These are phyloP conservation scores for Montipora capricornis DNA, from an alignment of 64 coral and sea anemone species.

Conservation along the genomic window DNA sequence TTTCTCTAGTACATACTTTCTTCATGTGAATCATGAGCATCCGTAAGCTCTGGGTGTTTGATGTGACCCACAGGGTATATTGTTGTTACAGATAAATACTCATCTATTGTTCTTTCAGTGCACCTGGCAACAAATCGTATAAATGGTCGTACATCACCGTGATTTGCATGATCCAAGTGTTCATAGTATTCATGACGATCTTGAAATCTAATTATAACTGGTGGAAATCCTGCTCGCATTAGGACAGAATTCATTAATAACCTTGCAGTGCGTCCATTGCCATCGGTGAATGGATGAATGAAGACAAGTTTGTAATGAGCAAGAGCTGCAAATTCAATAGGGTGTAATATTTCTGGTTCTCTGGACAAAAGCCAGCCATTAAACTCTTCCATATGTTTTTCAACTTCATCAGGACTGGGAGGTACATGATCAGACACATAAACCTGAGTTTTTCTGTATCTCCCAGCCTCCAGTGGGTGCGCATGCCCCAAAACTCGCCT, in stretches of 20 bases:
- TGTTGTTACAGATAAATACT: conserved; percentile 92
- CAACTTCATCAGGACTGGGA: conserved; percentile 85
- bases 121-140: conserved; percentile 98
- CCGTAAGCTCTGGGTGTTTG: conserved; percentile 79
- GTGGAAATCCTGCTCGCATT: conserved; percentile 98
- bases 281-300: conserved; percentile 99
- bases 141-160: conserved; percentile 94
- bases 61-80: conserved; percentile 90
- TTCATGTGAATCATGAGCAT: conserved; percentile 73
- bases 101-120: conserved; percentile 96
- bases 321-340: conserved; percentile 97
- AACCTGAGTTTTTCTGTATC: conserved; percentile 87
- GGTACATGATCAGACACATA: conserved; percentile 94
- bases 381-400: conserved; percentile 90
- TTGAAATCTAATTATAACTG: conserved; percentile 89
- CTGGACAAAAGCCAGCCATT: conserved; percentile 83
- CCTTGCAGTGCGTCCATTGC: conserved; percentile 93
- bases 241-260: conserved; percentile 97
- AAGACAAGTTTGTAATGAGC: conserved; percentile 98
- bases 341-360: conserved; percentile 82
- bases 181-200: conserved; percentile 95
- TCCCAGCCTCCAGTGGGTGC: conserved; percentile 95
- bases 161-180: conserved; percentile 91
- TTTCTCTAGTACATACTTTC: not conserved
- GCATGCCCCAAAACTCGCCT: conserved; percentile 89